Evolutionary conservation across 2,113 vertebrate genomes (phyloP), one percentile per base, ranked within the genome.

Genomic region (Psilopsiagon aymara): DNA sequence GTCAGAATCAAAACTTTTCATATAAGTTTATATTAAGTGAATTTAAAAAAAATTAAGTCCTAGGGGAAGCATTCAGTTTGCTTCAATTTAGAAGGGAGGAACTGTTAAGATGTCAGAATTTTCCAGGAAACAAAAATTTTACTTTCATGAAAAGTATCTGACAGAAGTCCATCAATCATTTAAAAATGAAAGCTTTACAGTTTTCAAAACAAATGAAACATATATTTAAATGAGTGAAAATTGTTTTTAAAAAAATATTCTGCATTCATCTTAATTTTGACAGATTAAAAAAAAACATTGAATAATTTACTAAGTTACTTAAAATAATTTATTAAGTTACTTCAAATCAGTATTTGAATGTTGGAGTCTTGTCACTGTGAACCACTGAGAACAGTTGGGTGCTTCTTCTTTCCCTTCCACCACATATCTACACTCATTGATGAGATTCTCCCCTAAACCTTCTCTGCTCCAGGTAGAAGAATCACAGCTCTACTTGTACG

Each of bases 1-100:
- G 10, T 76, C 37, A 88, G 37, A 83, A 63, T 53, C 37, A 74
- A 93, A 97, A 92, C 25, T 86, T 94, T 90, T 88, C 10, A 18
- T 77, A 2, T 16, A 66, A 74, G 31, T 88, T 94, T 44, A n/a
- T 10, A 21, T 52, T 90, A 64, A 51, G 10, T 57, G 29, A 89
- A 64, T 80, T 63, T 1, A 17, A 44, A 64, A 59, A 84, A n/a
- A 11, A 23, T 33, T 4, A 21, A 15, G 5, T 57, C 14, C 13
- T 44, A 35, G 4, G 44, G 31, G 44, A 75, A 94, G 47, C 27
- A 33, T 73, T 82, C 49, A 59, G 44, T 80, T 76, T 73, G 4
- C 17, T 76, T 94, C 35, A 28, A 0, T 87, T 82, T 66, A 57
- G 41, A 53, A 76, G 17, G 9, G 10, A 24, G 17, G 10, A 79